These are phyloP conservation scores for Itoplectis maculator DNA, from an alignment of 2,888 invertebrate species.

Conservation along the genomic window DNA sequence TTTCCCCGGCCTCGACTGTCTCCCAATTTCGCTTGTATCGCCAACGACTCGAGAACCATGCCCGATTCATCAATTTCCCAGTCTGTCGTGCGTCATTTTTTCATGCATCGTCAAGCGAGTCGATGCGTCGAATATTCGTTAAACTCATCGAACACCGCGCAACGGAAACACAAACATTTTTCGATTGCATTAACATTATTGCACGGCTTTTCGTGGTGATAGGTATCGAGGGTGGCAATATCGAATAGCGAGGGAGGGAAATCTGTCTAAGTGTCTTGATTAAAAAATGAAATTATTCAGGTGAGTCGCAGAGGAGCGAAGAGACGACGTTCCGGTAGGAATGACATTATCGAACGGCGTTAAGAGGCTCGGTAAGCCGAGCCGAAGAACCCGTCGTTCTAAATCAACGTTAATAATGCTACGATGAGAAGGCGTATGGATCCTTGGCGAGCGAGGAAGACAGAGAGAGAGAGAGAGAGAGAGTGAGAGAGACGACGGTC, in stretches of 20 bases:
- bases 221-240: neutral
- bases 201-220: neutral
- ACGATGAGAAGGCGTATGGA: constrained; percentile 27
- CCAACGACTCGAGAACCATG: constrained; percentile 47
- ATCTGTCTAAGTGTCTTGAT: neutral
- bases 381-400: constrained; percentile 31
- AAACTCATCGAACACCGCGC: neutral
- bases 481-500: neutral
- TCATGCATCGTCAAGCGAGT: constrained; percentile 8
- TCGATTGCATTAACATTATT: no score
- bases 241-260: neutral
- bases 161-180: no score
- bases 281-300: constrained; percentile 2
- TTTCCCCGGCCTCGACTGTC: neutral
- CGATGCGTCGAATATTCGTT: constrained; percentile 27
- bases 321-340: neutral
- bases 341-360: constrained; percentile 35
- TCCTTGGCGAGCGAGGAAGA: no score
- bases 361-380: constrained; percentile 42
- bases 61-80: constrained; percentile 58
- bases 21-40: constrained; percentile 27
- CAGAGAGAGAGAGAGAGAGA: no score
- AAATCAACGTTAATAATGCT: constrained; percentile 42
- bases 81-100: constrained; percentile 40
- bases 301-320: neutral